Conservation (phyloP, 2,888 invertebrate species). For the Patella depressa region DNA sequence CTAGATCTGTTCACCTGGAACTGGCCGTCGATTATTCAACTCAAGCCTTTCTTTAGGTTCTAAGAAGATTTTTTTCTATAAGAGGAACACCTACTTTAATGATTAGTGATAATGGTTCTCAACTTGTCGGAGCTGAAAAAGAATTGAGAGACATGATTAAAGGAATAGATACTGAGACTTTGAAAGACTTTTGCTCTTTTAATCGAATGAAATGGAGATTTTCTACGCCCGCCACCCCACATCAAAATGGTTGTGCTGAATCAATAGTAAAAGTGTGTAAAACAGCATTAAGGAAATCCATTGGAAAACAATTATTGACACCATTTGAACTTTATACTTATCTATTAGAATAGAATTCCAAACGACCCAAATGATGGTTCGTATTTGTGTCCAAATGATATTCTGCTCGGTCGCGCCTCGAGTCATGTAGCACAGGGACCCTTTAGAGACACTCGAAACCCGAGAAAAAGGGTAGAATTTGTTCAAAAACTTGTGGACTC, state of each 20-base stretch:
- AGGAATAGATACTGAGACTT: neutral
- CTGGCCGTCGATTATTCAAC: too few relatives aligned
- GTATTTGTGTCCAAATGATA: neutral
- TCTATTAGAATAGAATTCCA: neutral
- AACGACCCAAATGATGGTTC: neutral
- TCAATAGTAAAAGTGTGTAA: constrained; percentile 6
- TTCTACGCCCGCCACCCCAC: neutral
- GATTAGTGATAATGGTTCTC: neutral
- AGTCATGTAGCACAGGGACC: constrained; percentile 1
- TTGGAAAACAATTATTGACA: neutral
- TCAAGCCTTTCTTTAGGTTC: too few relatives aligned
- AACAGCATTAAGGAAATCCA: neutral
- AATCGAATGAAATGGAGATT: neutral
- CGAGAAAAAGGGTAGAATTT: constrained; percentile 1
- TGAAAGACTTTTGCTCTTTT: neutral
- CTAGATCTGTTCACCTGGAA: too few relatives aligned
- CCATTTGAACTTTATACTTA: neutral
- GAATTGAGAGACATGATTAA: neutral
- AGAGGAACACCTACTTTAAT: neutral
- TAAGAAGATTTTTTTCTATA: neutral
- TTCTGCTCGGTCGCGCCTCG: constrained; percentile 3
- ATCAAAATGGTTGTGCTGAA: constrained; percentile 1
- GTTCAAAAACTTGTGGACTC: neutral
- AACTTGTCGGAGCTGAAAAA: neutral
- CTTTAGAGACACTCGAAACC: neutral